These are phyloP conservation scores for Micrastur ruficollis DNA, from an alignment of 2,797 vertebrate genomes.

Conservation along the genomic window DNA sequence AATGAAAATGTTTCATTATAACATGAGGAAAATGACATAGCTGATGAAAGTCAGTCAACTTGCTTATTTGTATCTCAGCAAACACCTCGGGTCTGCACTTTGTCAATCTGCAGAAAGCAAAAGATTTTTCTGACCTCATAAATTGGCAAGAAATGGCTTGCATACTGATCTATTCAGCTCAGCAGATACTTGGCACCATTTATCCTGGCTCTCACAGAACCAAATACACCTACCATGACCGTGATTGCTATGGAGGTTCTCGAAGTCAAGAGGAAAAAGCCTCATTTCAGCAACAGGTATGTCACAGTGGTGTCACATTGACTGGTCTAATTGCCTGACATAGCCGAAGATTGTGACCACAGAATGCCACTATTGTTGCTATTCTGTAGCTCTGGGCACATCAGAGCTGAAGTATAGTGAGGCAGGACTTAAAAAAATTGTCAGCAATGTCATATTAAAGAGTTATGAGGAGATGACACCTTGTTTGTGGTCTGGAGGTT, in stretches of 20 bases:
- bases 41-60: neutral
- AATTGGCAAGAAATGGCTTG: neutral
- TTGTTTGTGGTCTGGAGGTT: neutral
- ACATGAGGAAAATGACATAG: neutral
- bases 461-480: neutral
- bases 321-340: neutral
- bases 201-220: neutral
- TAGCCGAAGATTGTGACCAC: neutral
- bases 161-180: neutral
- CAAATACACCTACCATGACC: neutral
- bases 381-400: neutral
- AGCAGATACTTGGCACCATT: neutral
- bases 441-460: neutral
- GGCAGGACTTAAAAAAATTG: neutral
- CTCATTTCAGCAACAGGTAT: neutral
- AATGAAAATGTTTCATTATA: slow-evolving; percentile 24
- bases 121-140: slow-evolving; percentile 12
- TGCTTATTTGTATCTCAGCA: neutral
- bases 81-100: neutral
- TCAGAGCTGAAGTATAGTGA: neutral
- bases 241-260: neutral
- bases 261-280: neutral
- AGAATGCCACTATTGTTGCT: fast-evolving
- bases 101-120: neutral
- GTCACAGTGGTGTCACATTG: neutral